phyloP scores from a whole-genome alignment of 2,888 invertebrate species.

The Tipula lateralis region DNA sequence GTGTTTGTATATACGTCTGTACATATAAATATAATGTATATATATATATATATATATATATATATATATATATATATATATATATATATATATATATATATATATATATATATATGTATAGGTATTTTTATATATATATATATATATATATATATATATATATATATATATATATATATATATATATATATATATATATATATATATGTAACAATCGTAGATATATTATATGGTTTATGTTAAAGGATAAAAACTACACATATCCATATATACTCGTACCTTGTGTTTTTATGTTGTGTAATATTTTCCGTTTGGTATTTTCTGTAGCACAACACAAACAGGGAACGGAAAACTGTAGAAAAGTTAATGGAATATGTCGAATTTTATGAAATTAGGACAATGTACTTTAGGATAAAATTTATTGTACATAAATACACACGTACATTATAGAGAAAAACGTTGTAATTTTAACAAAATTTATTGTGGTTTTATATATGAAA shows the following conservation, averaged over 20 bases:
- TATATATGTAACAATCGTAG: background rate
- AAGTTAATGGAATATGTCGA: slow-evolving; percentile 24
- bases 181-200: background rate
- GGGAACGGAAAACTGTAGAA: background rate
- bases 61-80: too few species aligned
- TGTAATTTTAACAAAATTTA: background rate
- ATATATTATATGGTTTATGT: background rate
- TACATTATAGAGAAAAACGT: background rate
- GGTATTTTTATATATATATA: too few species aligned
- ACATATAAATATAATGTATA: too few species aligned
- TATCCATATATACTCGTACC: too few species aligned
- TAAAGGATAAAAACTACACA: background rate
- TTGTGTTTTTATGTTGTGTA: slow-evolving; percentile 19
- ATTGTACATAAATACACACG: background rate
- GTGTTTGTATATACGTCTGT: too few species aligned
- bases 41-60: too few species aligned
- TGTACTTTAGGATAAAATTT: slow-evolving; percentile 13
- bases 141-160: too few species aligned
- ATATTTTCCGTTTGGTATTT: slow-evolving; percentile 13
- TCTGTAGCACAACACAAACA: background rate
- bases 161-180: too few species aligned
- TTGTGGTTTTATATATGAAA: background rate
- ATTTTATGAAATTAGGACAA: slow-evolving; percentile 11
- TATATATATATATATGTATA: too few species aligned
- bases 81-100: too few species aligned